These are phyloP conservation scores for Tetragnatha montana DNA, from an alignment of 2,888 invertebrate species.

Conservation along the genomic window DNA sequence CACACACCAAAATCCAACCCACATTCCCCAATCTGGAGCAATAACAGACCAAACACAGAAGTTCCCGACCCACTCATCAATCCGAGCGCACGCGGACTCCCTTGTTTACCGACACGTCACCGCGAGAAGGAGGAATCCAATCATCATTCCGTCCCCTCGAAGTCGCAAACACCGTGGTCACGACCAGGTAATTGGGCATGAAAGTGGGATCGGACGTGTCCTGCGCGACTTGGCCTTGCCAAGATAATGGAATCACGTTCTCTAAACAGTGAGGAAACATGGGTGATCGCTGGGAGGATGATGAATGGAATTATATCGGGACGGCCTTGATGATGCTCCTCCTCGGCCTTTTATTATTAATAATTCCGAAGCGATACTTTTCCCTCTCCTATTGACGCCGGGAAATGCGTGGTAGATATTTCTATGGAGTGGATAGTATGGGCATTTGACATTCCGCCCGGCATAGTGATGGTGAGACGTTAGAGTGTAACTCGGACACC, in stretches of 20 bases:
- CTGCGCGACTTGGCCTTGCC: constrained; percentile 51
- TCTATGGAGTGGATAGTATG: not conserved
- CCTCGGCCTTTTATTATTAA: constrained; percentile 36
- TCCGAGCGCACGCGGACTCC: too few relatives aligned
- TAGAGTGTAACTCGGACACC: too few relatives aligned
- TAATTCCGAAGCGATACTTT: constrained; percentile 6
- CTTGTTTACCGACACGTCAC: too few relatives aligned
- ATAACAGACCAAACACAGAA: too few relatives aligned
- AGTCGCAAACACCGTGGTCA: constrained; percentile 28
- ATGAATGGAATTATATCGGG: constrained; percentile 57
- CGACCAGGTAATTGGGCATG: constrained; percentile 47
- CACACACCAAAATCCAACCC: too few relatives aligned
- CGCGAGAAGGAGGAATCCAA: not conserved
- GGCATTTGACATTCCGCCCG: too few relatives aligned
- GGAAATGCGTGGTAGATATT: not conserved
- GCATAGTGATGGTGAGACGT: too few relatives aligned
- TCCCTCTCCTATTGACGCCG: not conserved
- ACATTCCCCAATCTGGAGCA: too few relatives aligned
- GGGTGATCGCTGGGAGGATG: constrained; percentile 54
- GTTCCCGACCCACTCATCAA: too few relatives aligned
- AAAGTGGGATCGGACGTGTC: constrained; percentile 15
- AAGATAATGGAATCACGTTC: constrained; percentile 61
- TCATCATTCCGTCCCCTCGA: too few relatives aligned
- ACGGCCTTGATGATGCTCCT: constrained; percentile 60
- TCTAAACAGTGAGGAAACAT: constrained; percentile 60